Percentiles rank a stretch among this genome's conserved stretches.
Conservation (phyloP, 2,797 vertebrate species). For the Falco cherrug region DNA sequence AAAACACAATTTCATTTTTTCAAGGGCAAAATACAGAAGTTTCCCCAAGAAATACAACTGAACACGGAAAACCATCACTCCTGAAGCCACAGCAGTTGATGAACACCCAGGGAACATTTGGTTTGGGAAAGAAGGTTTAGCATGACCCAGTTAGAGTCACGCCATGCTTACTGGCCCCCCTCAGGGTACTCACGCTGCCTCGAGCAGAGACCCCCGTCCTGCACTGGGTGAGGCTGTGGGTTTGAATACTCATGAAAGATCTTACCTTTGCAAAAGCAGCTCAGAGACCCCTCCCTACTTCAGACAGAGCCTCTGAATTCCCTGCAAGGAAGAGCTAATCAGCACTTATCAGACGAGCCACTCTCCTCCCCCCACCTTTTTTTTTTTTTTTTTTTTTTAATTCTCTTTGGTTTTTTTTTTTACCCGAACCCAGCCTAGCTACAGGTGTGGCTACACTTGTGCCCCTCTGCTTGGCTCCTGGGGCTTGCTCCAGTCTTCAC, state of each 20-base stretch:
- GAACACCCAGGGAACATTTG: fast-evolving
- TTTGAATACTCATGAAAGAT: fast-evolving
- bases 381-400: fast-evolving
- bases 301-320: fast-evolving
- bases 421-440: too few relatives aligned
- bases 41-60: neutral
- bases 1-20: neutral
- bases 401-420: neutral
- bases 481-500: neutral
- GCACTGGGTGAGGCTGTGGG: fast-evolving
- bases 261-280: neutral
- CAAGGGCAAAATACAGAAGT: neutral
- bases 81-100: neutral
- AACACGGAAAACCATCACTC: neutral
- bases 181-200: fast-evolving
- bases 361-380: too few relatives aligned
- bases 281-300: neutral
- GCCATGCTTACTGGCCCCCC: fast-evolving
- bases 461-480: neutral
- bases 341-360: neutral
- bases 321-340: neutral
- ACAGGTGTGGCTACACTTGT: neutral
- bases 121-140: neutral
- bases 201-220: too few relatives aligned
- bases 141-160: too few relatives aligned